Evolutionary conservation across 2,113 vertebrate genomes (phyloP), one percentile per base, ranked within the genome.

Genomic region (Hemichromis elongatus): DNA sequence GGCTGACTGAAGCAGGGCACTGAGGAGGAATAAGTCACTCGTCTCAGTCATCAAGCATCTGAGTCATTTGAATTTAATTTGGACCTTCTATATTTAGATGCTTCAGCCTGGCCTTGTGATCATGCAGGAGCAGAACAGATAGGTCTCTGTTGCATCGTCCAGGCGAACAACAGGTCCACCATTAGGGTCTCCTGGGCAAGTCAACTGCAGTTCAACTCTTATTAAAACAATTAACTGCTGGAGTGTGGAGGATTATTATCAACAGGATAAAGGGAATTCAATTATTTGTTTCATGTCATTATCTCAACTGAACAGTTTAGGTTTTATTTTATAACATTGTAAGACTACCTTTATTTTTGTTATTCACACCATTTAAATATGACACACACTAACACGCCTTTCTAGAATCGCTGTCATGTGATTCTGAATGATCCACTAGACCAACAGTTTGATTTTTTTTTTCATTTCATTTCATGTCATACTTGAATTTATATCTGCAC

Each of bases 11-110:
- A 70, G 84, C 50, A 24, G 63, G 33, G 82, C 70, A 55, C 54
- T 3, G 59, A 88, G 79, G 66, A 73, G 53, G 81, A 80, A 88
- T 55, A 81, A 91, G 89, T 88, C 90, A 89, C 80, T 75, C 47
- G 79, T 80, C 83, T 85, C 89, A 91, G 88, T 94, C 90, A 88
- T 90, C 79, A 26, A 85, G 57, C 90, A 30, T 80, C 86, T 94
- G 94, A 95, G 89, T 96, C 95, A 95, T 86, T 80, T 73, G 79
- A 89, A 80, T 92, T 93, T 86, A 88, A 93, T 92, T 94, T 92
- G 92, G 81, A 35, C 47, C 7, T 28, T 54, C 87, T 93, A 93
- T 89, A 91, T 94, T 95, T 92, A 91, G 88, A 73, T 2, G 73
- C 80, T 82, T 63, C 7, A 42, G 90, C 56, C 78, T 24, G 21